Evolutionary conservation across 2,113 vertebrate species (phyloP), one percentile per base, ranked within the genome.

Genomic region (Heterotilapia buettikoferi): DNA sequence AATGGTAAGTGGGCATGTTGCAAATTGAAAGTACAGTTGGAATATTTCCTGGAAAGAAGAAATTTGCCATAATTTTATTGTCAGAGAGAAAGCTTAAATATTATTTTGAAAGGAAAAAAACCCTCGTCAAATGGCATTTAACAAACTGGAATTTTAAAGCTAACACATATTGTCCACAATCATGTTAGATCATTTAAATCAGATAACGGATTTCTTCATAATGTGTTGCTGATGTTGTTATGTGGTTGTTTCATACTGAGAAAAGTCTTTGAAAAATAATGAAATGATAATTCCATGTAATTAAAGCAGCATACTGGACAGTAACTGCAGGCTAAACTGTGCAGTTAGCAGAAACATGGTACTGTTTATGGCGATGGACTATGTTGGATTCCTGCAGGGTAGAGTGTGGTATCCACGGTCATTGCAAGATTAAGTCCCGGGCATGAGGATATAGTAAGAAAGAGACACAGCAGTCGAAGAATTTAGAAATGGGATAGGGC

Each of bases 121-220:
- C 2, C 0, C 63, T 76, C 0, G 1, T 16, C 21, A 73, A 29
- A 45, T 47, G 9, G 24, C 68, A 76, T 47, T 47, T 76, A 47
- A 47, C 24, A 47, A 76, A 76, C 14, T 2, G 71, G 14, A 76
- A 76, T 45, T 76, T 76, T 47, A 76, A 76, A 76, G 71, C 14
- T 47, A 18, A 76, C 68, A 47, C 9, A 47, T 47, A 29, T 47
- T 76, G 68, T 73, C 68, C 5, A 73, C 21, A 18, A 10, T 18
- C 40, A 45, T 73, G 13, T 73, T 73, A 45, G 68, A 73, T 73
- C 14, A 47, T 73, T 73, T 73, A 18, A 29, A 76, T 47, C 40
- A 76, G 40, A 76, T 47, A 76, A 45, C 1, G 4, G 68, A 0
- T 47, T 26, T 12, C 24, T 29, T 18, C 71, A 29, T 76, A 9